These are phyloP conservation scores for Mastigias papua DNA, from an alignment of 30 jellyfish, hydroid and myxozoan genomes.

Conservation along the genomic window DNA sequence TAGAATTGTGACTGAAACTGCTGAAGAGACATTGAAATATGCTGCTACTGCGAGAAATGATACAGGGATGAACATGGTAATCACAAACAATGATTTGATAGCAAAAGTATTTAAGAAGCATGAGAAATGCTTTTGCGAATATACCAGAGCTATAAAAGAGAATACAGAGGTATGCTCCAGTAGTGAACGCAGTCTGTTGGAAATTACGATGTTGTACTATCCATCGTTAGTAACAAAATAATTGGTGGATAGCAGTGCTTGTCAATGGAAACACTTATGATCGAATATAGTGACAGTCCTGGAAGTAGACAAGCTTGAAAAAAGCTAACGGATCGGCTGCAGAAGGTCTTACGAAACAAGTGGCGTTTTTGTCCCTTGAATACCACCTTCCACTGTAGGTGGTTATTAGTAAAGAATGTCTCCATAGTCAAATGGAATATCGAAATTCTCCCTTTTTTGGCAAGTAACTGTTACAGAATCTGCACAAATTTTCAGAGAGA, in stretches of 20 bases:
- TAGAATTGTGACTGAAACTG: constrained; percentile 23
- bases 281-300: neutral
- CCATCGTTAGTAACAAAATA: neutral
- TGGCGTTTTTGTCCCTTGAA: neutral
- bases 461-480: neutral
- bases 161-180: neutral
- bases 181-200: neutral
- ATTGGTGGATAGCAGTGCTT: constrained; percentile 39
- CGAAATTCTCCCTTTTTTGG: neutral
- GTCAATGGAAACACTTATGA: constrained; percentile 51
- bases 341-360: neutral
- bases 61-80: neutral
- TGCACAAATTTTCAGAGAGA: constrained; percentile 13
- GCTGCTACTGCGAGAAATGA: constrained; percentile 18
- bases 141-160: constrained; percentile 5
- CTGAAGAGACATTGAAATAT: constrained; percentile 19
- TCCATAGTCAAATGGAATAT: neutral
- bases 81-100: constrained; percentile 17
- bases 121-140: constrained; percentile 44
- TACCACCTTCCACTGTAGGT: constrained; percentile 15
- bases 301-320: neutral
- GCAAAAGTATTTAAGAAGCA: constrained; percentile 56
- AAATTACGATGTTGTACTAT: neutral
- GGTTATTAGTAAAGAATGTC: constrained; percentile 35
- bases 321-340: constrained; percentile 16